A percentile compares a stretch with the other conserved stretches of the same genome.
phyloP scores from a whole-genome alignment of 2,888 invertebrate species.

The Melangyna quadrimaculata region DNA sequence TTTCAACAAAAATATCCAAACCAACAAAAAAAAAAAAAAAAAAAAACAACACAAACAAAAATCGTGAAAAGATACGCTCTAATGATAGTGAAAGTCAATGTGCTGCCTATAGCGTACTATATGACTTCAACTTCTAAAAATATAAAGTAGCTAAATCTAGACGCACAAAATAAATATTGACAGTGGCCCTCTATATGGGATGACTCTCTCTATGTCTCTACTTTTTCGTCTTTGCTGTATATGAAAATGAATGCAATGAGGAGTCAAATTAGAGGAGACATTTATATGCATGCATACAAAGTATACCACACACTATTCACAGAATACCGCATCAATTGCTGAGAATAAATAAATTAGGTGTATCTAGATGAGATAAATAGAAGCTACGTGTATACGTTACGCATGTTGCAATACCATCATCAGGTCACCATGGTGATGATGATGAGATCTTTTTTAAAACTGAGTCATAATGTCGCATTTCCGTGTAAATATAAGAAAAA shows the following conservation, averaged over 20 bases:
- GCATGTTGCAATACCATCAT: slow-evolving; percentile 46
- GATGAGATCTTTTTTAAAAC: slow-evolving; percentile 52
- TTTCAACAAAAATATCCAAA: slow-evolving; percentile 47
- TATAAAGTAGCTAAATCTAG: slow-evolving; percentile 72
- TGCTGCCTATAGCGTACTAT: too few relatives aligned
- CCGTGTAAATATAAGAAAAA: slow-evolving; percentile 67
- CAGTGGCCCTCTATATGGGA: slow-evolving; percentile 44
- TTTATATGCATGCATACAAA: slow-evolving; percentile 38
- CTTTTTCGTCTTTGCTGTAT: neutral
- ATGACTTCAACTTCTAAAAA: slow-evolving; percentile 62
- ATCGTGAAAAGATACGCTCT: slow-evolving; percentile 68
- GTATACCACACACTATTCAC: neutral
- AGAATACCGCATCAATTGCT: slow-evolving; percentile 49
- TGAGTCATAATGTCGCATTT: slow-evolving; percentile 71
- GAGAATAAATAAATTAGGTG: slow-evolving; percentile 70
- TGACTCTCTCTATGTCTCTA: slow-evolving; percentile 33
- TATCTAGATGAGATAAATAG: neutral
- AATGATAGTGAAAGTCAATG: slow-evolving; percentile 71
- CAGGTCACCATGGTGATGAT: slow-evolving; percentile 8
- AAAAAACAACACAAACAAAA: neutral
- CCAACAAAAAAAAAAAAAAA: neutral
- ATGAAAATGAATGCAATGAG: slow-evolving; percentile 48
- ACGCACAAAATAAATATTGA: slow-evolving; percentile 71
- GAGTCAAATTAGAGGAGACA: slow-evolving; percentile 44
- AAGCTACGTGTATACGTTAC: too few relatives aligned